Conservation (phyloP, 2,888 invertebrate species). For the Thecocarcelia acutangulata region DNA sequence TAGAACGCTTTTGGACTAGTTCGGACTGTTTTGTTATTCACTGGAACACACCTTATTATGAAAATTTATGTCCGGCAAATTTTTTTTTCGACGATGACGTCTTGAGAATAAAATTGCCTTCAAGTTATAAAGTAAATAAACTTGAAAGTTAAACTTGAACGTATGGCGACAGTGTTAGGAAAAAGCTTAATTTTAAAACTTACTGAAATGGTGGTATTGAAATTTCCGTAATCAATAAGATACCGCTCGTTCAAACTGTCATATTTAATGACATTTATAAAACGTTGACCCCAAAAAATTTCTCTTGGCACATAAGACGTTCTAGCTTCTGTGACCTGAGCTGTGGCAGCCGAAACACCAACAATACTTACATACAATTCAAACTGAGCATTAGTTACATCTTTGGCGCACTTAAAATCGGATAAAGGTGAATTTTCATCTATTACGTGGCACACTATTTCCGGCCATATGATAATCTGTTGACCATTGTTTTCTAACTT, state of each 20-base stretch:
- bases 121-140: no score
- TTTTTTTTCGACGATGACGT: no score
- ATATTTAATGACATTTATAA: conserved; percentile 86
- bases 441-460: conserved; percentile 92
- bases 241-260: conserved; percentile 84
- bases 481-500: conserved; percentile 84
- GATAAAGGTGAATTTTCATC: conserved; percentile 89
- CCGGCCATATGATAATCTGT: conserved; percentile 91
- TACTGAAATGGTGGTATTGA: conserved; percentile 80
- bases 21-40: no score
- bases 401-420: conserved; percentile 87
- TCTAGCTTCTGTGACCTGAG: conserved; percentile 86
- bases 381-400: conserved; percentile 88
- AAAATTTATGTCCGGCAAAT: no score
- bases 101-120: no score
- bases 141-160: no score
- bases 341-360: conserved; percentile 90
- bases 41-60: no score
- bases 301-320: conserved; percentile 91
- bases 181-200: conserved; percentile 45
- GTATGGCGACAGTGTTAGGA: no score
- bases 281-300: conserved; percentile 92
- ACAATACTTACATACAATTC: conserved; percentile 91
- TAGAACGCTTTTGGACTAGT: no score
- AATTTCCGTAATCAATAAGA: conserved; percentile 79